phyloP scores from a whole-genome alignment of 2,888 invertebrate species.

The Frankliniella intonsa region DNA sequence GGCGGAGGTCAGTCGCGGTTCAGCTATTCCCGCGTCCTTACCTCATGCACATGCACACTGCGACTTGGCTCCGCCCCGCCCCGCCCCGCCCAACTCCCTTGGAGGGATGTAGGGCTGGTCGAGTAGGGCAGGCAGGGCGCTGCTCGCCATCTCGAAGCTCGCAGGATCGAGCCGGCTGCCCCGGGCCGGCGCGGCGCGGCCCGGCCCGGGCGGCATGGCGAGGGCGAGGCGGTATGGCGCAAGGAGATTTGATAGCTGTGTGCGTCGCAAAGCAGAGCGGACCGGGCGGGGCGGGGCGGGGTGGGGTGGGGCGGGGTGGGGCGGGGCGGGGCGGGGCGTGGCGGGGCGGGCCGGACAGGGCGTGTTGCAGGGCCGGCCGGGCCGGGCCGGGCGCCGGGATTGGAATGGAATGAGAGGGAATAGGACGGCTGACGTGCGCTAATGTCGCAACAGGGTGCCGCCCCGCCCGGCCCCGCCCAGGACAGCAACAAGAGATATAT shows the following conservation, averaged over 20 bases:
- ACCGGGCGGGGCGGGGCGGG: not conserved
- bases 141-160: not conserved
- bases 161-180: not conserved
- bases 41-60: no score
- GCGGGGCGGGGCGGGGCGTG: not conserved
- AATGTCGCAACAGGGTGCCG: conserved; percentile 12
- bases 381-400: not conserved
- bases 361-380: not conserved
- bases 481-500: not conserved
- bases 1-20: not conserved
- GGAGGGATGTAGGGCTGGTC: not conserved
- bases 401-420: not conserved
- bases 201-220: not conserved
- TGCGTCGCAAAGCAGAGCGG: not conserved
- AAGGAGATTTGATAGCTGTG: conserved; percentile 24
- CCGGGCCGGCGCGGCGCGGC: not conserved
- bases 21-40: not conserved
- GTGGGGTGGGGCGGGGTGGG: not conserved
- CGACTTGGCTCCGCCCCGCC: not conserved
- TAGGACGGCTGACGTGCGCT: not conserved
- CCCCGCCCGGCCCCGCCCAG: no score
- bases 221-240: not conserved
- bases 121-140: not conserved
- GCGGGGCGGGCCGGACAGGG: not conserved
- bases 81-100: not conserved